phyloP scores from a whole-genome alignment of 2,113 vertebrate genomes.

The Mormyrus lacerda region DNA sequence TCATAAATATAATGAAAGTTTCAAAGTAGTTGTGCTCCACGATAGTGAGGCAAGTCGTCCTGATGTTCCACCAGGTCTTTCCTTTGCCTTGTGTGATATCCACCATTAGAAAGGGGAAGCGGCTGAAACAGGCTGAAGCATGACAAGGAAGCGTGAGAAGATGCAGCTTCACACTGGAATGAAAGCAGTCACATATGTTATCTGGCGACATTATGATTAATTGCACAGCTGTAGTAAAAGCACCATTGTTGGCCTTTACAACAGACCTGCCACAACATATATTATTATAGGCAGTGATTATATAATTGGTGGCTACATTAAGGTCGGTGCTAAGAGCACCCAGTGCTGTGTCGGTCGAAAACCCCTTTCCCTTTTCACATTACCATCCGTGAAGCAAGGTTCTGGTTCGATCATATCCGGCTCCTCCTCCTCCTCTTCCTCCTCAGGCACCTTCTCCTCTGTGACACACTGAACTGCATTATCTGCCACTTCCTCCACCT shows the following conservation, averaged over 20 bases:
- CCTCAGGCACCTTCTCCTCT: conserved; percentile 63
- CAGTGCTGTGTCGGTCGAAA: background rate
- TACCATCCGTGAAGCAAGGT: conserved; percentile 78
- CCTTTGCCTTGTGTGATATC: conserved; percentile 68
- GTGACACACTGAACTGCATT: conserved; percentile 72
- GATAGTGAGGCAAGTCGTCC: conserved; percentile 76
- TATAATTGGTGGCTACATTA: background rate
- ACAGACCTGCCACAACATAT: background rate
- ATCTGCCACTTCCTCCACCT: conserved; percentile 29
- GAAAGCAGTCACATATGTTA: background rate
- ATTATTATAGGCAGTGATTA: background rate
- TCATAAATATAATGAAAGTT: conserved; percentile 96
- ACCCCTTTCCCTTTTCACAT: background rate
- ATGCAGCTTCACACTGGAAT: background rate
- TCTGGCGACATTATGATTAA: background rate
- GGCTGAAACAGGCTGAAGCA: conserved; percentile 67
- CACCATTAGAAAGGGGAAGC: conserved; percentile 72
- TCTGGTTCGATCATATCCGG: conserved; percentile 57
- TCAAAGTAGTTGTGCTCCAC: conserved; percentile 94
- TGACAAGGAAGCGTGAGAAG: background rate
- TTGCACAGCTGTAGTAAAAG: background rate
- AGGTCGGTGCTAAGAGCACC: background rate
- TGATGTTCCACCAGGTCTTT: conserved; percentile 73
- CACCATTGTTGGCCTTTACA: background rate
- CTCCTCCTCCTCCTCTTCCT: conserved; percentile 50